Evolutionary conservation across 2,113 vertebrate species (phyloP), one percentile per base, ranked within the genome.

Genomic region (Cephalopterus ornatus): DNA sequence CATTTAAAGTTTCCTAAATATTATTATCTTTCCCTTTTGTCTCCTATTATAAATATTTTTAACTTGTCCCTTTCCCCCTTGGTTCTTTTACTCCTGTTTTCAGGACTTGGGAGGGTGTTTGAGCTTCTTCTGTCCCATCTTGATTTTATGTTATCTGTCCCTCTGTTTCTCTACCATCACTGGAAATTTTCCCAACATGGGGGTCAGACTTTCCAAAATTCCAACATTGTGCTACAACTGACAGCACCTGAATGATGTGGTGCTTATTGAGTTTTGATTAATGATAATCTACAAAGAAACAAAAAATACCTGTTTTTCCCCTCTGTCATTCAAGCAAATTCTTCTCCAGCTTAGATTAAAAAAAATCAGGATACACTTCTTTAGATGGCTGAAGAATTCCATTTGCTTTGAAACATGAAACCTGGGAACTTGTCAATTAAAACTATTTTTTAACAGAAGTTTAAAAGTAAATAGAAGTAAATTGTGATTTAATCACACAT

Each of bases 41-140:
- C 33, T 74, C 68, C 53, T 72, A 28, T 65, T 68, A 18, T 14
- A 10, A 28, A 16, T 3, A 0, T 55, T 75, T 37, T 3, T 14
- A 35, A 46, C 30, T 53, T 3, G 10, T 7, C 18, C 5, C 5
- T 50, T 56, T 11, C 1, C 2, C 20, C 39, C 44, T 12, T 8
- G 15, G 12, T 63, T 53, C 27, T 63, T 80, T 55, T 3, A 9
- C 44, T 73, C 59, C 32, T 49, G 12, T 33, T 77, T 46, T 49
- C 33, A 49, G 81, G 23, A 44, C 2, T 78, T 82, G 28, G 12
- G 42, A 66, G 26, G 49, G 24, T 4, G 6, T 4, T 8, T 17
- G 39, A 39, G 27, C 4, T 52, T 80, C 52, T 81, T 22, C 52
- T 58, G 35, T 22, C 61, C 65, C 32, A 39, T 17, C 24, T 41